Evolutionary conservation across 2,888 invertebrate species (phyloP), one percentile per base, ranked within the genome.

Genomic region (Trimorus sp.): DNA sequence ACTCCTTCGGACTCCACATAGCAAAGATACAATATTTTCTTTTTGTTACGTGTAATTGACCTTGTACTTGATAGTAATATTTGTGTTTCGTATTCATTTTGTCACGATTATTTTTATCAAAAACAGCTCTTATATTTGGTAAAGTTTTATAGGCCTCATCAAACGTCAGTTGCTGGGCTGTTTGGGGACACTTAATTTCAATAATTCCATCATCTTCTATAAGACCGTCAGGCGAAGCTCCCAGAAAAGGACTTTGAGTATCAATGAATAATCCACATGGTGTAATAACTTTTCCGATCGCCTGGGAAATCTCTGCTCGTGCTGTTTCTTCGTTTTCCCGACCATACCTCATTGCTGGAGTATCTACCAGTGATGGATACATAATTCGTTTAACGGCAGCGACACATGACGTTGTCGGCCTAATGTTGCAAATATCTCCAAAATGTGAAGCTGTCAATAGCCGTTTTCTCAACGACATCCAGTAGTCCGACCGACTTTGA

Each of bases 11-110:
- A 26, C 85, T 87, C 83, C 84, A 85, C n/a, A 87, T 9, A 11
- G 73, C 81, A 62, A 87, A 86, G 7, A 84, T 38, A 45, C 87
- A 87, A 42, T 85, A 86, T 3, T 77, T 14, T 54, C 84, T 68
- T 16, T 58, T 14, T 7, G 86, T 84, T 7, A 87, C 73, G 36
- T 84, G 82, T 7, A 86, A 56, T 65, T 85, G 84, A 0, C 85
- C 85, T 84, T 62, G 62, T 1, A 49, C 14, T 36, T 62, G 62
- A 11, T 36, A 62, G 14, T 16, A 62, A 49, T 49, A 84, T 7
- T 68, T 8, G 26, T 85, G 83, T 14, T 68, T 76, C 7, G 9
- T 42, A 69, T 86, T 86, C 63, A 49, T 49, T 12, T 8, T 12
- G 12, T 49, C n/a, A n/a, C 12, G 12, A 49, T 49, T 14, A 6